phyloP scores from a whole-genome alignment of 2,888 invertebrate species.

The Aquatica leii region DNA sequence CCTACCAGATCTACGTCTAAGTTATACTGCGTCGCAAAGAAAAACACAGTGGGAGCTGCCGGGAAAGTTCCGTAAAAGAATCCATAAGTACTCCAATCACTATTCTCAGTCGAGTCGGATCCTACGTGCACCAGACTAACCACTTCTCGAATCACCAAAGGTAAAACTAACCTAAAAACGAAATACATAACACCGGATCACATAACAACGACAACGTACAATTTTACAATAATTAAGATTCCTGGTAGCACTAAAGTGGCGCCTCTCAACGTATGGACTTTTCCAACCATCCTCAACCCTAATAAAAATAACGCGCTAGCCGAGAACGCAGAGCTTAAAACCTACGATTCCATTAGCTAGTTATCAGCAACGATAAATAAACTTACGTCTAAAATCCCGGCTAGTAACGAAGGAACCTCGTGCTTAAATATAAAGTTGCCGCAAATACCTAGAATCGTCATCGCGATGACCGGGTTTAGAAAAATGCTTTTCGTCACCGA shows the following conservation, averaged over 20 bases:
- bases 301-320: conserved; percentile 90
- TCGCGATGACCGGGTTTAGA: conserved; percentile 88
- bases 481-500: conserved; percentile 74
- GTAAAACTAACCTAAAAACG: conserved; percentile 74
- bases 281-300: conserved; percentile 92
- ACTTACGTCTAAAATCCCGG: conserved; percentile 77
- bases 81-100: conserved; percentile 88
- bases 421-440: conserved; percentile 85
- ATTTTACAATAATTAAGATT: conserved; percentile 88
- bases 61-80: conserved; percentile 97
- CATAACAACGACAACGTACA: conserved; percentile 66
- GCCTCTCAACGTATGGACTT: conserved; percentile 80
- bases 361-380: conserved; percentile 7
- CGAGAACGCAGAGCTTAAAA: conserved; percentile 88
- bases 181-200: not conserved
- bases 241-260: conserved; percentile 83
- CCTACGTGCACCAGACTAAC: conserved; percentile 79
- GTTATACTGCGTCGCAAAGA: conserved; percentile 88
- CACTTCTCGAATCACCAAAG: conserved; percentile 86
- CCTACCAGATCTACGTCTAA: conserved; percentile 86
- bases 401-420: conserved; percentile 76
- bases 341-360: conserved; percentile 58
- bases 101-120: conserved; percentile 74
- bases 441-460: conserved; percentile 90
- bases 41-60: conserved; percentile 94